A percentile compares a stretch with the other conserved stretches of the same genome.
Evolutionary conservation across 2,888 invertebrate genomes (phyloP).

Genomic region (Drosophila tanythrix): DNA sequence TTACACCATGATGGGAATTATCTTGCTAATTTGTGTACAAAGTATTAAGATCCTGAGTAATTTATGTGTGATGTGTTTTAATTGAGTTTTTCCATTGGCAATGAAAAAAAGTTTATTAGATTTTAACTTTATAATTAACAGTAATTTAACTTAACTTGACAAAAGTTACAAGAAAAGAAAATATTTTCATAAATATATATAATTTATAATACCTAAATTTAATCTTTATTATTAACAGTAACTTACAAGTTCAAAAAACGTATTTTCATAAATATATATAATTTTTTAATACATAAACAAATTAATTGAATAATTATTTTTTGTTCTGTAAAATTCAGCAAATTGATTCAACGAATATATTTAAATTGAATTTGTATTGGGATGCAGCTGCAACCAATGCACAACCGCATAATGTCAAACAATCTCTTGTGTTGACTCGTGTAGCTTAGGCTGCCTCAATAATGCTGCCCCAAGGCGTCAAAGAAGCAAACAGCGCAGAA

Average conservation of each 20-base stretch:
- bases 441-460: conserved; percentile 19
- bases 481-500: conserved; percentile 18
- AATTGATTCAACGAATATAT: not conserved
- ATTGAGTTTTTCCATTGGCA: not conserved
- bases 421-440: conserved; percentile 16
- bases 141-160: not conserved
- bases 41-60: not conserved
- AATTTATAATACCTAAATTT: not conserved
- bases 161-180: too few relatives aligned
- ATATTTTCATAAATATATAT: not conserved
- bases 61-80: not conserved
- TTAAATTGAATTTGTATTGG: not conserved
- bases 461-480: conserved; percentile 43
- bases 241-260: not conserved
- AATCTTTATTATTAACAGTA: not conserved
- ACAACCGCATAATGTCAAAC: too few relatives aligned
- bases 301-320: not conserved
- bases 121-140: not conserved
- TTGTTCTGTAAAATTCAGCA: not conserved
- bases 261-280: not conserved
- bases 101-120: not conserved
- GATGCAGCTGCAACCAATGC: not conserved
- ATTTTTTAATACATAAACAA: not conserved
- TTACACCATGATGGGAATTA: conserved; percentile 21
- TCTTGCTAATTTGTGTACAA: not conserved